These are phyloP conservation scores for Physeter macrocephalus DNA, from an alignment of 2,113 vertebrate species.

Conservation along the genomic window DNA sequence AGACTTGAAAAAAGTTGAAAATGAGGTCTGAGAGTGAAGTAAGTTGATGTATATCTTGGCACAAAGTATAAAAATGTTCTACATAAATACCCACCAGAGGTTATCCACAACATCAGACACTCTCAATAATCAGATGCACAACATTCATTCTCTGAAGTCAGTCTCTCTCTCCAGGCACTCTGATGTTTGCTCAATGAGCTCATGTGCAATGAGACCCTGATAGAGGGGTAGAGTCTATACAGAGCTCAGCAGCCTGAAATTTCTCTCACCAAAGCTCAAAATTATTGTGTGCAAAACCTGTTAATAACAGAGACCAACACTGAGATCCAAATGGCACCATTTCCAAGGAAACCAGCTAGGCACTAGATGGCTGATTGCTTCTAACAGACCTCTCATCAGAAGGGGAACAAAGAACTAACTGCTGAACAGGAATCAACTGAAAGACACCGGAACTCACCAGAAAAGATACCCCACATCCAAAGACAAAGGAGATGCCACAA, in stretches of 20 bases:
- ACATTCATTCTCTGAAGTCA: not conserved
- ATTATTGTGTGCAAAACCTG: not conserved
- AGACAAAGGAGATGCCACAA: no score
- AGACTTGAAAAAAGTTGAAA: not conserved
- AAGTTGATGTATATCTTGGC: not conserved
- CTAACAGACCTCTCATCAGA: not conserved
- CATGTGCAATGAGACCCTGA: not conserved
- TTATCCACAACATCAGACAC: not conserved
- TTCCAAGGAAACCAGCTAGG: not conserved
- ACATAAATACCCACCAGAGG: not conserved
- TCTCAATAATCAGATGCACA: not conserved
- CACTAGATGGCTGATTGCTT: not conserved
- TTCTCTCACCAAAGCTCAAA: not conserved
- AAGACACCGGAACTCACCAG: no score
- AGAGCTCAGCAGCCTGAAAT: not conserved
- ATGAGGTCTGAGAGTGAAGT: not conserved
- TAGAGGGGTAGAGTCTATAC: not conserved
- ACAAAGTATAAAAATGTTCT: not conserved
- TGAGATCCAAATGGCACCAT: not conserved
- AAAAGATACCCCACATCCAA: no score
- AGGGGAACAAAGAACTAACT: not conserved
- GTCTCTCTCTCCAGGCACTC: not conserved
- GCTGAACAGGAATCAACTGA: no score
- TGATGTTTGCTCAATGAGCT: not conserved
- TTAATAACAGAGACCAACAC: not conserved